Percentiles rank a stretch among this genome's conserved stretches.
Conservation (phyloP, 2,797 vertebrate species). For the Microcaecilia unicolor region DNA sequence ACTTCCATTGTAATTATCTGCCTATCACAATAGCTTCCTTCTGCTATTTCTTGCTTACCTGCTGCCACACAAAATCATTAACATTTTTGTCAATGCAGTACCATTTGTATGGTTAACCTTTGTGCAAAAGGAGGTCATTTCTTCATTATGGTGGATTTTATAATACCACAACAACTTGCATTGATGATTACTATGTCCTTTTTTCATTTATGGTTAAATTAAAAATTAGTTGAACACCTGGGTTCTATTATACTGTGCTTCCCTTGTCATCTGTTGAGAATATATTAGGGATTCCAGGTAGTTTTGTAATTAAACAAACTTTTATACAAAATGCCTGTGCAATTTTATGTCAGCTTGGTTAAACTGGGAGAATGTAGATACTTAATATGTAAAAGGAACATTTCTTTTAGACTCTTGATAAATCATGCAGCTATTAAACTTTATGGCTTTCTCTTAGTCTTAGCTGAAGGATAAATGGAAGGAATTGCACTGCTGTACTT, state of each 20-base stretch:
- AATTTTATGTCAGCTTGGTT: too few species aligned
- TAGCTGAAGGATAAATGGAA: too few species aligned
- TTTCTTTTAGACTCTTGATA: too few species aligned
- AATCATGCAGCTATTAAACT: too few species aligned
- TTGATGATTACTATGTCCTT: slow-evolving; percentile 43
- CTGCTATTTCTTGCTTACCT: slow-evolving; percentile 30
- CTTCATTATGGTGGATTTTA: slow-evolving; percentile 43
- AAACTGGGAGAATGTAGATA: too few species aligned
- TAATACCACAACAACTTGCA: slow-evolving; percentile 37
- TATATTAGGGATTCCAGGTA: slow-evolving; percentile 20
- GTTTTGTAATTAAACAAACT: slow-evolving; percentile 4
- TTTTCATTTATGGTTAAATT: slow-evolving; percentile 48
- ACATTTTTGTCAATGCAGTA: slow-evolving; percentile 23
- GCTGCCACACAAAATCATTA: slow-evolving; percentile 42
- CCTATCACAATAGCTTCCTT: slow-evolving; percentile 29
- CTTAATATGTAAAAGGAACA: too few species aligned
- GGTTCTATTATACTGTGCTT: slow-evolving; percentile 29
- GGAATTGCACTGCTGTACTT: too few species aligned
- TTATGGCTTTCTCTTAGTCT: too few species aligned
- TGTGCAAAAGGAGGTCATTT: slow-evolving; percentile 29
- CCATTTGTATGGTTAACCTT: slow-evolving; percentile 41
- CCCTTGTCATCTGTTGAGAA: slow-evolving; percentile 30
- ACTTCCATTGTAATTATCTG: slow-evolving; percentile 47
- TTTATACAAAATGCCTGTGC: too few species aligned
- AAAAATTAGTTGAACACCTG: slow-evolving; percentile 49